Base-by-base conservation (phyloP, 2,888 invertebrate species). In the Drosophila heteroneura region DNA sequence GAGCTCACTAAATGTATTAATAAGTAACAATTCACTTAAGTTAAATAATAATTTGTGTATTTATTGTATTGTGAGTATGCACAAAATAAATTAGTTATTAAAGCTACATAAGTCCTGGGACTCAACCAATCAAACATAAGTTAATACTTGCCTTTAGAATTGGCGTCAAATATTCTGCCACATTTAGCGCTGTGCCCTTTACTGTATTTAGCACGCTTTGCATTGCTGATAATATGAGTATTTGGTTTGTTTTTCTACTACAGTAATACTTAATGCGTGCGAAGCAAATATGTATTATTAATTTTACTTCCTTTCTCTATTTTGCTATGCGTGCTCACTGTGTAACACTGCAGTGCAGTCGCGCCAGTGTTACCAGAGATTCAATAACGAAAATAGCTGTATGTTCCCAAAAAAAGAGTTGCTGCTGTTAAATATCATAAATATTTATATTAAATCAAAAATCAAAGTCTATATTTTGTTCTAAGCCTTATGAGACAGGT, bases 161-260 rank as follows among this genome's bases (percentile, higher is more conserved):
- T 63, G 99, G 99, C 79, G 99, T 99, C 91, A 99, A 94, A 94
- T 97, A 98, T 92, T 99, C 99, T 30, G 99, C 99, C 39, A 99
- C 98, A 79, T 97, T 98, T 33, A 99, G 95, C 37, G 99, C 99
- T 54, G 97, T 98, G 59, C 99, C 98, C 94, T 99, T 99, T 9
- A 99, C 97, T 37, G 97, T 96, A 93, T 99, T 99, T 72, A 99
- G 96, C 65, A 99, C 96, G 95, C 97, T 98, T 94, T 99, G 98
- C 99, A 99, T 99, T 91, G 82, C 67, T 49, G n/a, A 22, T n/a
- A 22, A 44, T 32, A 68, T 61, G 51, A 63, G 59, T 74, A 70
- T 77, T 69, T 56, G 14, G 51, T 70, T 69, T 73, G 70, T 58
- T 70, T 58, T 65, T 68, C 65, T 30, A 26, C 64, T 72, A 61